These are phyloP conservation scores for Acanthosepion esculentum DNA, from an alignment of 2,888 invertebrate species.

Conservation along the genomic window DNA sequence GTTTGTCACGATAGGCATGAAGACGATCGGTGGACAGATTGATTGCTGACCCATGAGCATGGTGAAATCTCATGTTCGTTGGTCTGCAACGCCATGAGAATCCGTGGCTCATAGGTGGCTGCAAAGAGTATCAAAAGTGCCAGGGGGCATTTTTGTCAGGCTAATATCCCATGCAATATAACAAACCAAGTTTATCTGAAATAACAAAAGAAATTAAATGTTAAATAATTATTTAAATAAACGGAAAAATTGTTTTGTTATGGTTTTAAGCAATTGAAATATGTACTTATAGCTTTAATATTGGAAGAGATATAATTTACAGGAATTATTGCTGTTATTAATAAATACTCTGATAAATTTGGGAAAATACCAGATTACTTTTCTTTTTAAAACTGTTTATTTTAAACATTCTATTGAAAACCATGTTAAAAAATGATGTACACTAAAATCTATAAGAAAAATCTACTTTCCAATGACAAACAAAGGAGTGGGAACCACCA, in stretches of 20 bases:
- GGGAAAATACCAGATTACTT: too few relatives aligned
- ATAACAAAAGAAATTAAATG: not conserved
- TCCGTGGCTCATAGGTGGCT: not conserved
- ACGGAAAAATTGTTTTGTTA: not conserved
- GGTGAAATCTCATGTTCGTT: constrained; percentile 68
- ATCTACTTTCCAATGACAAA: too few relatives aligned
- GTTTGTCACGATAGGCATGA: constrained; percentile 60
- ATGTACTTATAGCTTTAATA: too few relatives aligned
- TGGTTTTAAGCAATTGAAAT: too few relatives aligned
- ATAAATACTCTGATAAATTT: too few relatives aligned
- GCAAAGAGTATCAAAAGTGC: not conserved
- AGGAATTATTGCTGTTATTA: too few relatives aligned
- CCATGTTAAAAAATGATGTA: too few relatives aligned
- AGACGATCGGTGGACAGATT: constrained; percentile 61
- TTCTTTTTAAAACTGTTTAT: too few relatives aligned
- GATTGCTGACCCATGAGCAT: constrained; percentile 67
- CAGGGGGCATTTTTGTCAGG: not conserved
- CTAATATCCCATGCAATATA: not conserved
- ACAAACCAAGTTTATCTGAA: not conserved
- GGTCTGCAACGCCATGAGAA: constrained; percentile 39
- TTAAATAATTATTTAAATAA: not conserved
- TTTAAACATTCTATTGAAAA: too few relatives aligned
- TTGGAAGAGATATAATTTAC: too few relatives aligned
- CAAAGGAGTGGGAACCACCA: too few relatives aligned
- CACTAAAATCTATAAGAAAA: too few relatives aligned